Percentiles rank a stretch among this genome's conserved stretches.
Evolutionary conservation across 2,113 vertebrate genomes (phyloP).

Genomic region (Zootoca vivipara): DNA sequence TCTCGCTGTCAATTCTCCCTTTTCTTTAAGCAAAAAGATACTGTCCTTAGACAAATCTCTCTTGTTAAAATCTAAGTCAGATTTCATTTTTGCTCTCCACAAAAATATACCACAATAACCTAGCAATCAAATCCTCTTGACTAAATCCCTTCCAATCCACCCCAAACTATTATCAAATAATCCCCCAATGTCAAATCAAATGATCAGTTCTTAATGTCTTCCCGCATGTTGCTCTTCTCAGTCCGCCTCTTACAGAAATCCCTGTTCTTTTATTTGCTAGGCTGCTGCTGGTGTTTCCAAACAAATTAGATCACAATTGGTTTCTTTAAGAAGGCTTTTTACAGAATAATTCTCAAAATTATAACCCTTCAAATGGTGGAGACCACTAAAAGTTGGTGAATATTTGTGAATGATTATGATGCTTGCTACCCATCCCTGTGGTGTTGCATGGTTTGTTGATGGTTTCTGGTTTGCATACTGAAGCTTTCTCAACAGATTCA

Average conservation of each 20-base stretch:
- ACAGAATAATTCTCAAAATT: neutral
- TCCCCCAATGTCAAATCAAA: neutral
- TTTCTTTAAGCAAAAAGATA: neutral
- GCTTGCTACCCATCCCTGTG: neutral
- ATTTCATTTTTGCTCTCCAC: neutral
- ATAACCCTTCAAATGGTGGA: neutral
- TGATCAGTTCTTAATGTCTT: neutral
- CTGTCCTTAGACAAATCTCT: neutral
- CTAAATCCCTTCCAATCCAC: neutral
- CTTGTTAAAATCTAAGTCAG: conserved; percentile 5
- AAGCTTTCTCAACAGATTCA: neutral
- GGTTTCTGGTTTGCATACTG: neutral
- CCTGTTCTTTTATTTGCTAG: neutral
- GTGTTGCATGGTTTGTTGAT: neutral
- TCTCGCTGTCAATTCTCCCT: neutral
- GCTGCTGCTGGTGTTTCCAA: neutral
- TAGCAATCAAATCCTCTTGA: neutral
- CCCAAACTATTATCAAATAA: conserved; percentile 8
- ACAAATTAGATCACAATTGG: neutral
- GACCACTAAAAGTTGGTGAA: neutral
- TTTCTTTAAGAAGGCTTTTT: neutral
- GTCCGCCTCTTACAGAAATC: neutral
- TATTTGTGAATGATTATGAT: neutral
- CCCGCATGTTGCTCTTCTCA: neutral
- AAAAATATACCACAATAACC: neutral